Percentiles rank a stretch among this genome's conserved stretches.
Conservation (phyloP, 2,888 invertebrate genomes). For the Cartodere bifasciata region DNA sequence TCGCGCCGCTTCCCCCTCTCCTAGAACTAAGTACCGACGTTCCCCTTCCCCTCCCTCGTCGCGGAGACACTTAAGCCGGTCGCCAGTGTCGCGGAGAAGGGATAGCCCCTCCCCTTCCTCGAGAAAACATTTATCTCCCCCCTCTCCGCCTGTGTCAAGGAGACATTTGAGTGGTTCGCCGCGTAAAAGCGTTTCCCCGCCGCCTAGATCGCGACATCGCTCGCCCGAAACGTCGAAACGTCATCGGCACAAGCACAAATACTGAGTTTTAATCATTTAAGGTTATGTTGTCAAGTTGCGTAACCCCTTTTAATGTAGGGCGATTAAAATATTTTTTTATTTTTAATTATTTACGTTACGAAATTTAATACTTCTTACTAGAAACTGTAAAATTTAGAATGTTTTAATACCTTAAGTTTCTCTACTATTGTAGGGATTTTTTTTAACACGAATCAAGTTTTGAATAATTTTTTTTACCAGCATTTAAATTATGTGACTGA, state of each 20-base stretch:
- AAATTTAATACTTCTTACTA: background rate
- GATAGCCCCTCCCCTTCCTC: too few relatives aligned
- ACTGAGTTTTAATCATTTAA: conserved; percentile 24
- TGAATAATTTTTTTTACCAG: background rate
- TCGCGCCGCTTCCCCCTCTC: conserved; percentile 19
- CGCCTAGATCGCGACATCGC: conserved; percentile 26
- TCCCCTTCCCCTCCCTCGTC: conserved; percentile 23
- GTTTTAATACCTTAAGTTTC: conserved; percentile 1
- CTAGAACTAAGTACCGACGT: too few relatives aligned
- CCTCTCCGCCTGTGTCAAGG: conserved; percentile 29
- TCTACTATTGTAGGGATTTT: background rate
- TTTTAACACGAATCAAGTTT: background rate
- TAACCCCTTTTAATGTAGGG: too few relatives aligned
- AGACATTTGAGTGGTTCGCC: conserved; percentile 22
- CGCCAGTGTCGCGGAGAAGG: too few relatives aligned
- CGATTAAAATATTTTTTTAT: too few relatives aligned
- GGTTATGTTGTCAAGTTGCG: too few relatives aligned
- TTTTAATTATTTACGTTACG: background rate
- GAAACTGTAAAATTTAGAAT: background rate
- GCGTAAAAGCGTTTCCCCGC: too few relatives aligned
- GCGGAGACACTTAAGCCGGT: conserved; percentile 20
- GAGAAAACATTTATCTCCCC: conserved; percentile 27
- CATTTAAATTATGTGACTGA: background rate
- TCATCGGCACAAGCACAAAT: conserved; percentile 43
- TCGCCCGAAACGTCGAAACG: conserved; percentile 38